Conservation (phyloP, 2,113 vertebrate genomes). For the Tringa solitaria region DNA sequence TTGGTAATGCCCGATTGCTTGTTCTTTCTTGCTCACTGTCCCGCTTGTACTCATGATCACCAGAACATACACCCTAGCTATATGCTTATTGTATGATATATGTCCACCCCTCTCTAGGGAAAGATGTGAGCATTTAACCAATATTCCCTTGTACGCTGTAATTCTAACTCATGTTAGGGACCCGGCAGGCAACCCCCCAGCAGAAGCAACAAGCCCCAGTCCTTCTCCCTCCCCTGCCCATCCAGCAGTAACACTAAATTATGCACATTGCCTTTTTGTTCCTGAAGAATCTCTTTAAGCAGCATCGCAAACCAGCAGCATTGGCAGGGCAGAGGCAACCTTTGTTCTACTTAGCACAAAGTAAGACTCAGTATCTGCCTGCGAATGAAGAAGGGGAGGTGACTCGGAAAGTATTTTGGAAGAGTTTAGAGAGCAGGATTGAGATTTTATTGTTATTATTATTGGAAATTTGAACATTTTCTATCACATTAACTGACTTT, state of each 20-base stretch:
- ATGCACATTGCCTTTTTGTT: neutral
- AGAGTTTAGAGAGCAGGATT: slow-evolving; percentile 44
- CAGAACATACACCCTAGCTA: neutral
- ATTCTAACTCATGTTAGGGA: neutral
- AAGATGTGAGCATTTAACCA: neutral
- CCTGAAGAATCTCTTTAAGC: slow-evolving; percentile 16
- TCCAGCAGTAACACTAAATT: neutral
- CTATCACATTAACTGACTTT: slow-evolving; percentile 63
- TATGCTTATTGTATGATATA: neutral
- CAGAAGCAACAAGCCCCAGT: neutral
- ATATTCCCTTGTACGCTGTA: neutral
- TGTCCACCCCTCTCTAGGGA: neutral
- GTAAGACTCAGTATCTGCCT: neutral
- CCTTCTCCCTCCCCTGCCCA: neutral
- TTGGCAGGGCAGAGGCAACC: neutral
- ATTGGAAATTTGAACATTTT: slow-evolving; percentile 56
- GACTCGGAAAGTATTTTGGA: slow-evolving; percentile 25
- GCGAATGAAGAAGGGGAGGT: neutral
- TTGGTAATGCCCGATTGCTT: neutral
- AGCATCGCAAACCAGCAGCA: neutral
- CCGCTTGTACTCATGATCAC: neutral
- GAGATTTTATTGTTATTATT: slow-evolving; percentile 58
- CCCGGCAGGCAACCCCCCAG: neutral
- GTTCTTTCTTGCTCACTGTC: neutral
- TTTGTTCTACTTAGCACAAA: slow-evolving; percentile 19